Evolutionary conservation across 2,888 invertebrate species (phyloP).

Genomic region (Drosophila phalerata): DNA sequence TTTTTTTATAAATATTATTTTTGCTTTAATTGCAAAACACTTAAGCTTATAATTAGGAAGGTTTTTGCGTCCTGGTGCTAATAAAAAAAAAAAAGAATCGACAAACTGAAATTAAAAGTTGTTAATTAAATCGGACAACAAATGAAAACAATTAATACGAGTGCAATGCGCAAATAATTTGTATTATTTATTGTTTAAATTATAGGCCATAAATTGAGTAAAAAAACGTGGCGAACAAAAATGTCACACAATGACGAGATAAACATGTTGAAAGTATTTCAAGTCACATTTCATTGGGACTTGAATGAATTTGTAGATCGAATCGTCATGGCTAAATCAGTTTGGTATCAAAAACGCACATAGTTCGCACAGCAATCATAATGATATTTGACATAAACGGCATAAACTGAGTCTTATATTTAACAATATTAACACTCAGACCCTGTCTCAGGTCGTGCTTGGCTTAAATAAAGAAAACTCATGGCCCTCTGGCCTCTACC

Average conservation of each 20-base stretch:
- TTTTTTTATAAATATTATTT: slow-evolving; percentile 3
- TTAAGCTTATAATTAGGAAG: slow-evolving; percentile 58
- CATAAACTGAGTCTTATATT: slow-evolving; percentile 23
- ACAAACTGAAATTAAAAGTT: slow-evolving; percentile 51
- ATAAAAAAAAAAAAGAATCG: slow-evolving; percentile 53
- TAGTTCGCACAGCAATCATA: slow-evolving; percentile 36
- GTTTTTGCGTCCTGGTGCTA: slow-evolving; percentile 54
- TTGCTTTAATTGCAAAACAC: slow-evolving; percentile 62
- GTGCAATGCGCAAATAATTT: slow-evolving; percentile 49
- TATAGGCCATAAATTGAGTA: slow-evolving; percentile 32
- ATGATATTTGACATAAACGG: slow-evolving; percentile 40
- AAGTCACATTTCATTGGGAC: slow-evolving; percentile 9
- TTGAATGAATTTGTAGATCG: slow-evolving; percentile 46
- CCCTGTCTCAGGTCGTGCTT: slow-evolving; percentile 16
- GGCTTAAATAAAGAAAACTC: slow-evolving; percentile 57
- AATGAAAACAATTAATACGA: slow-evolving; percentile 40
- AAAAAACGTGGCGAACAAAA: slow-evolving; percentile 43
- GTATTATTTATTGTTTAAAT: slow-evolving; percentile 41
- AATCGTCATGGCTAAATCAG: slow-evolving; percentile 52
- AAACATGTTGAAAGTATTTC: slow-evolving; percentile 29
- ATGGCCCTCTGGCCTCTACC: slow-evolving; percentile 40
- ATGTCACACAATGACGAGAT: slow-evolving; percentile 47
- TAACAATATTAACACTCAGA: background rate
- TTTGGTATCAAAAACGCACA: slow-evolving; percentile 11
- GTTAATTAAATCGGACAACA: slow-evolving; percentile 62